phyloP scores from a whole-genome alignment of 2,113 vertebrate genomes.

The Ranitomeya variabilis region DNA sequence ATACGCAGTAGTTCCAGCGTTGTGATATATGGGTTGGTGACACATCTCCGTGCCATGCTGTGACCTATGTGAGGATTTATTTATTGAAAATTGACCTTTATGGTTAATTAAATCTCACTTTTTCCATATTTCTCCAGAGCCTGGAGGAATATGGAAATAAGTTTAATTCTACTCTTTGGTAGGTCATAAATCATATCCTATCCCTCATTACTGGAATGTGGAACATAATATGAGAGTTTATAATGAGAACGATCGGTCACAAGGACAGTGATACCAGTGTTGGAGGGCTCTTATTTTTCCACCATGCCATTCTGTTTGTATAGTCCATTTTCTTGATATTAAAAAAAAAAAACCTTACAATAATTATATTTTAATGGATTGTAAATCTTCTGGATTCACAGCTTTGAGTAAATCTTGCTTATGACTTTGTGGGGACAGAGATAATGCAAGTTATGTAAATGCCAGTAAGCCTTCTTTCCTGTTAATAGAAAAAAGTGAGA shows the following conservation, averaged over 20 bases:
- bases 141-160: constrained; percentile 47
- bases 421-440: background rate
- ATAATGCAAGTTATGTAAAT: constrained; percentile 28
- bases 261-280: constrained; percentile 14
- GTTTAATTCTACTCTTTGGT: constrained; percentile 45
- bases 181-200: constrained; percentile 43
- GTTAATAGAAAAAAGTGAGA: constrained; percentile 13
- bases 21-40: constrained; percentile 25
- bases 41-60: constrained; percentile 21
- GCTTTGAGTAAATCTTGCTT: constrained; percentile 4
- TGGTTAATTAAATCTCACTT: constrained; percentile 50
- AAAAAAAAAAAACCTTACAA: background rate
- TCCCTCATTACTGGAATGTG: constrained; percentile 45
- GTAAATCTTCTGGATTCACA: background rate
- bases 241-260: constrained; percentile 41
- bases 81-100: constrained; percentile 51
- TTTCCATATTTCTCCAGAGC: constrained; percentile 43
- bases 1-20: background rate
- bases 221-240: constrained; percentile 42
- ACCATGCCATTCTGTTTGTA: background rate
- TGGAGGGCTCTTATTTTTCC: background rate
- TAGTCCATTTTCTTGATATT: background rate
- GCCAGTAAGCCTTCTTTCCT: background rate
- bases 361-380: constrained; percentile 15
- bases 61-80: constrained; percentile 50